Conservation (phyloP, 2,797 vertebrate genomes). For the Sebastes vulpes region DNA sequence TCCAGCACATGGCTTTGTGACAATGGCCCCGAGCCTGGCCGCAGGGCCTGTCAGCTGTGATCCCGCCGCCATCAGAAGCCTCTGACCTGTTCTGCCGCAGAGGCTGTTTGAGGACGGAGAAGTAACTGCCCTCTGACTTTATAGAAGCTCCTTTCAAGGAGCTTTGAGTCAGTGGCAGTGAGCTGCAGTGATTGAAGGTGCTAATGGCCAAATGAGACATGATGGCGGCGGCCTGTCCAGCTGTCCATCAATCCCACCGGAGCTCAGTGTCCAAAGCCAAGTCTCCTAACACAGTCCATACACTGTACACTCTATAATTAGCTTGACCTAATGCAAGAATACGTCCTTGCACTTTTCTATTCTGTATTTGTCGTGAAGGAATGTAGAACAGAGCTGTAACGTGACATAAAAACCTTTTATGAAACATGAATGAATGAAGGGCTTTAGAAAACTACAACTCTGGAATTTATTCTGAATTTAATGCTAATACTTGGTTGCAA, state of each 20-base stretch:
- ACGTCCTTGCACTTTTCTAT: background rate
- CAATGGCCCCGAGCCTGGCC: slow-evolving; percentile 41
- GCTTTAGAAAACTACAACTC: background rate
- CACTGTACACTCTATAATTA: background rate
- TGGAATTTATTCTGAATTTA: background rate
- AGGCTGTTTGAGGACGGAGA: slow-evolving; percentile 15
- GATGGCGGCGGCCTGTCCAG: slow-evolving; percentile 32
- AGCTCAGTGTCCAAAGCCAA: background rate
- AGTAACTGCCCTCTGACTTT: slow-evolving; percentile 23
- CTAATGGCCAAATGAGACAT: slow-evolving; percentile 54
- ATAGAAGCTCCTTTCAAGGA: slow-evolving; percentile 19
- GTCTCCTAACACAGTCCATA: background rate
- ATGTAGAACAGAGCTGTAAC: background rate
- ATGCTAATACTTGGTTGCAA: background rate
- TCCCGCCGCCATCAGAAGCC: slow-evolving; percentile 23
- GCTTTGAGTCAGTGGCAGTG: slow-evolving; percentile 26
- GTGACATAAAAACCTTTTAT: background rate
- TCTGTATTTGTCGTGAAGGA: background rate
- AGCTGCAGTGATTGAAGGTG: slow-evolving; percentile 35
- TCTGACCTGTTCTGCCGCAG: slow-evolving; percentile 42
- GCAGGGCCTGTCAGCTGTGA: slow-evolving; percentile 44
- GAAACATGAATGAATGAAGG: background rate
- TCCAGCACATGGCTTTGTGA: slow-evolving; percentile 37
- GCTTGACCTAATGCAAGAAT: background rate
- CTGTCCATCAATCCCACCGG: slow-evolving; percentile 38